Conservation (phyloP, 1,140 invertebrate genomes). For the Alviniconcha marisindica region DNA sequence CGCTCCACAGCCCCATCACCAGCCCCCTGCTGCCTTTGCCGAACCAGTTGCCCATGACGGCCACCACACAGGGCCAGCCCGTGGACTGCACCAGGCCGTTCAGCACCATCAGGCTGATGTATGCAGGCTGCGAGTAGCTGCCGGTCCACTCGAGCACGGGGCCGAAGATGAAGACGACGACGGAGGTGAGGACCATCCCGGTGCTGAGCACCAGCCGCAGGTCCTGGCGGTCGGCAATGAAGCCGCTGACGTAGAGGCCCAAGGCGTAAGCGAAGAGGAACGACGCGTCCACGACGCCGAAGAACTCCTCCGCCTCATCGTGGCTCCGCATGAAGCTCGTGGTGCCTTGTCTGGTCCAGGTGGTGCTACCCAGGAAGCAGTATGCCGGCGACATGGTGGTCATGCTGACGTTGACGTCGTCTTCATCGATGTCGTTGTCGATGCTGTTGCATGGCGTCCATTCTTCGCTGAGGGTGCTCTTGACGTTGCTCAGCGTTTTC, state of each 20-base stretch:
- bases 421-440: background rate
- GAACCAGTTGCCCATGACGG: constrained; percentile 96
- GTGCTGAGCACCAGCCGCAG: constrained; percentile 11
- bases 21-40: constrained; percentile 83
- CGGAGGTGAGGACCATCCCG: constrained; percentile 10
- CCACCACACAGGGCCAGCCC: constrained; percentile 92
- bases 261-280: constrained; percentile 78
- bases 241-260: constrained; percentile 43
- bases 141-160: constrained; percentile 75
- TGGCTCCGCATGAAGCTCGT: constrained; percentile 70
- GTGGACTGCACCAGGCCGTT: constrained; percentile 94
- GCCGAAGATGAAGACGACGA: constrained; percentile 77
- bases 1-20: constrained; percentile 77
- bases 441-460: constrained; percentile 1
- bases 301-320: constrained; percentile 74
- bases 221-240: constrained; percentile 11
- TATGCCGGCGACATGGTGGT: background rate
- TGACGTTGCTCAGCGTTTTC: constrained; percentile 17
- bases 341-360: background rate
- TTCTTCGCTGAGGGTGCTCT: constrained; percentile 1
- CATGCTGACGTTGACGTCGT: background rate
- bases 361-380: background rate
- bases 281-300: constrained; percentile 77
- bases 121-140: constrained; percentile 75
- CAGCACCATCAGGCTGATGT: constrained; percentile 80